Evolutionary conservation across 2,113 vertebrate species (phyloP).

Genomic region (Rhinolophus ferrumequinum): DNA sequence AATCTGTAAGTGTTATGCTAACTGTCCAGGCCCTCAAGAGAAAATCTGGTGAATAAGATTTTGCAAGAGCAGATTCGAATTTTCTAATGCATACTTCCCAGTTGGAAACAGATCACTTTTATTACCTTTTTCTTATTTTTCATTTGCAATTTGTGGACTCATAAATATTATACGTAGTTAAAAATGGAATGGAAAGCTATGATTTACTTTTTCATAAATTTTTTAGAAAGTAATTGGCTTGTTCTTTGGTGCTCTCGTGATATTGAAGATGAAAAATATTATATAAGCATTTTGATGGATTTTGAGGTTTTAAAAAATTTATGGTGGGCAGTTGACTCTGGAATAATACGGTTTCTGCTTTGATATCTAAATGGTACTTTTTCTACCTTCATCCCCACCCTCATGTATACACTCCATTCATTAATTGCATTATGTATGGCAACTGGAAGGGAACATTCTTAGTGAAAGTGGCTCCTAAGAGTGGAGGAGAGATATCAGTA

Average conservation of each 20-base stretch:
- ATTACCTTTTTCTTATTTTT: slow-evolving; percentile 70
- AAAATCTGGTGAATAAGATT: slow-evolving; percentile 39
- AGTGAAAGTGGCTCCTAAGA: not conserved
- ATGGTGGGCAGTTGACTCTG: slow-evolving; percentile 3
- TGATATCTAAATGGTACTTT: not conserved
- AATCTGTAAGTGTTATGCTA: slow-evolving; percentile 52
- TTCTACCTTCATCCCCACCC: slow-evolving; percentile 10
- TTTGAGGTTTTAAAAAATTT: slow-evolving; percentile 54
- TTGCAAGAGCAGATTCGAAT: slow-evolving; percentile 40
- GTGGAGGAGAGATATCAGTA: slow-evolving; percentile 42
- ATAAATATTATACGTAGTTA: slow-evolving; percentile 74
- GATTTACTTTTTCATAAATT: slow-evolving; percentile 75
- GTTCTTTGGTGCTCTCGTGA: slow-evolving; percentile 44
- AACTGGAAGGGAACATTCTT: slow-evolving; percentile 48
- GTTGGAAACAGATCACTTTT: slow-evolving; percentile 72
- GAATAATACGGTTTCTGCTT: slow-evolving; percentile 37
- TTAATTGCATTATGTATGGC: slow-evolving; percentile 63
- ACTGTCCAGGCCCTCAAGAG: slow-evolving; percentile 6
- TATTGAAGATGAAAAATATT: slow-evolving; percentile 66
- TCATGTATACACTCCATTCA: not conserved
- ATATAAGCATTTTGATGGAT: slow-evolving; percentile 62
- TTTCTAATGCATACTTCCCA: slow-evolving; percentile 48
- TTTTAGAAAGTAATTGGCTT: slow-evolving; percentile 74
- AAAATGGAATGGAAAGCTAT: slow-evolving; percentile 67
- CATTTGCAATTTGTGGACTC: slow-evolving; percentile 70